Evolutionary conservation across 2,113 vertebrate genomes (phyloP).

Genomic region (Tonatia bakeri): DNA sequence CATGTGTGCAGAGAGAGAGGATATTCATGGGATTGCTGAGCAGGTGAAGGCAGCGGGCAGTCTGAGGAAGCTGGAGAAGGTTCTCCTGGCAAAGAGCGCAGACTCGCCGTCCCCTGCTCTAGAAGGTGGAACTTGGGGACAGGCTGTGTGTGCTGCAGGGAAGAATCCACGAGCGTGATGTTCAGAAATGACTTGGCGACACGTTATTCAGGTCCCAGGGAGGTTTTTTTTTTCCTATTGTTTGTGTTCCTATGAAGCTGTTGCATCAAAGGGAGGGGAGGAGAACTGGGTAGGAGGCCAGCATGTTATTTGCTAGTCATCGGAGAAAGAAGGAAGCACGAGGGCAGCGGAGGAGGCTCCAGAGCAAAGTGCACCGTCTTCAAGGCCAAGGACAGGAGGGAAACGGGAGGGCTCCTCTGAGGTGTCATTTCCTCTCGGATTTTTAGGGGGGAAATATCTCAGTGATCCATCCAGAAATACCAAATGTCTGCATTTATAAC

Average conservation of each 20-base stretch:
- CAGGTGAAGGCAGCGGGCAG: background rate
- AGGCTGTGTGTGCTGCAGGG: background rate
- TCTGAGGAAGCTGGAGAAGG: background rate
- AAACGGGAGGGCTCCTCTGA: background rate
- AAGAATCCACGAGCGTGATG: accelerated
- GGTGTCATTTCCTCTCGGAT: background rate
- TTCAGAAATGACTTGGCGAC: background rate
- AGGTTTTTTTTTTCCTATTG: background rate
- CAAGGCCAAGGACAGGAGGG: background rate
- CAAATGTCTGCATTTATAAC: background rate
- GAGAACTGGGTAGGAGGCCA: background rate
- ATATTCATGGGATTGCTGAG: background rate
- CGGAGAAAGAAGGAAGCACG: too few species aligned
- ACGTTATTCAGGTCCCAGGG: background rate
- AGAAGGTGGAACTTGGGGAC: background rate
- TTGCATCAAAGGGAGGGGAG: background rate
- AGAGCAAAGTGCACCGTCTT: background rate
- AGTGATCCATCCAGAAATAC: background rate
- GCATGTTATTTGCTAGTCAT: background rate
- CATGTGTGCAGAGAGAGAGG: background rate
- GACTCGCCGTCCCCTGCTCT: background rate
- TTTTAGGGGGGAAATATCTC: background rate
- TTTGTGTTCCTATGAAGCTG: background rate
- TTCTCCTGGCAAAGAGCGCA: background rate
- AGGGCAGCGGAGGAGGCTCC: background rate